Percentiles rank a stretch among this genome's conserved stretches.
These are phyloP conservation scores for Caenorhabditis sp. DNA, from an alignment of 2,888 invertebrate genomes.

Conservation along the genomic window DNA sequence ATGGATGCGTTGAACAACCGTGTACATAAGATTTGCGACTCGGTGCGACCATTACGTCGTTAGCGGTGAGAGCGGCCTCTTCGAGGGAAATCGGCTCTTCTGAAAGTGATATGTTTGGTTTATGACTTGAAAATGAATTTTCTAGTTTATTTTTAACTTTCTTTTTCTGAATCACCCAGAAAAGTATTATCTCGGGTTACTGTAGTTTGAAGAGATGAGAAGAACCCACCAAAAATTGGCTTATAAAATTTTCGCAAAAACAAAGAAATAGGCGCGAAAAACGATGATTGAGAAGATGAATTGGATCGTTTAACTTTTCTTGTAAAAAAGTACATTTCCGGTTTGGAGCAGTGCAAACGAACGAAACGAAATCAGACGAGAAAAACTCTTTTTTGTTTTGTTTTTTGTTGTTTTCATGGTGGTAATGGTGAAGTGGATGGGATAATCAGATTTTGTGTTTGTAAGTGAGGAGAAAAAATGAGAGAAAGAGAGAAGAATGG, in stretches of 20 bases:
- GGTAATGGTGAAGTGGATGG: conserved; percentile 1
- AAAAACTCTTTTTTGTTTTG: background rate
- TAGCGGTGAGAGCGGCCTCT: conserved; percentile 51
- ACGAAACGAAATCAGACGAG: background rate
- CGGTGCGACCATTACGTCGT: conserved; percentile 47
- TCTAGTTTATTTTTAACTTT: background rate
- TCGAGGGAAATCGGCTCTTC: conserved; percentile 56
- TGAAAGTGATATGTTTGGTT: conserved; percentile 18
- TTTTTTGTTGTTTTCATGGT: background rate
- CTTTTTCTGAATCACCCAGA: too few species aligned
- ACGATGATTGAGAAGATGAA: background rate
- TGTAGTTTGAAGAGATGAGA: too few species aligned
- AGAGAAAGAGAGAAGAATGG: background rate
- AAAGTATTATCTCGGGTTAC: too few species aligned
- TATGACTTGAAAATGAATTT: background rate
- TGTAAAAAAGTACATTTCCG: too few species aligned
- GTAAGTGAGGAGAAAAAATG: background rate
- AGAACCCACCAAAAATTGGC: conserved; percentile 7
- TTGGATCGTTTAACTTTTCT: too few species aligned
- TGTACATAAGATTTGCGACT: conserved; percentile 65
- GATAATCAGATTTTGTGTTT: background rate
- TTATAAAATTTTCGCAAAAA: conserved; percentile 13
- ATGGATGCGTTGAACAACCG: conserved; percentile 57
- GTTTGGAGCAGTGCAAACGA: background rate
- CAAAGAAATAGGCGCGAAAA: conserved; percentile 15